Percentiles rank a stretch among this genome's conserved stretches.
Conservation (phyloP, 2,113 vertebrate genomes). For the Xiphorhynchus elegans region DNA sequence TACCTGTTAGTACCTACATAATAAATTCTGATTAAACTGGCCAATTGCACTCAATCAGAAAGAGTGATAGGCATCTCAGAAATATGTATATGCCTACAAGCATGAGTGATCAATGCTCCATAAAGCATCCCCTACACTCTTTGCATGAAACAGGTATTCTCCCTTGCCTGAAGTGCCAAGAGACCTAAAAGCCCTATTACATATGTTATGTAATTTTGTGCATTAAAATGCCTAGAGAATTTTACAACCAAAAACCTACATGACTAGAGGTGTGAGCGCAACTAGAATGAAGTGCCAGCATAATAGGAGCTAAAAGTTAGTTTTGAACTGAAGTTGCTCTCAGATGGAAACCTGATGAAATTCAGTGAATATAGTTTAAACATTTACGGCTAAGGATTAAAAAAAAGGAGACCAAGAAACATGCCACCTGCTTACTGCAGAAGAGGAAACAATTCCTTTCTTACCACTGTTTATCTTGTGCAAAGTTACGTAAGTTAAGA, state of each 20-base stretch:
- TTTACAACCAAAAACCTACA: background rate
- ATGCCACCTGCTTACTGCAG: background rate
- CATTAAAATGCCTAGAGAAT: background rate
- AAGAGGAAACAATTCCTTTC: background rate
- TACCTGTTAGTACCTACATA: background rate
- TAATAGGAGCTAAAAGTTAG: background rate
- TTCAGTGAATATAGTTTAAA: background rate
- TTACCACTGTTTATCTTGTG: background rate
- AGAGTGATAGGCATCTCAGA: background rate
- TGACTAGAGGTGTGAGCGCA: background rate
- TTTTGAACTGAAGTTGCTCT: background rate
- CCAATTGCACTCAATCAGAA: background rate
- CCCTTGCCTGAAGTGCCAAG: background rate
- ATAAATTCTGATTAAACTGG: background rate
- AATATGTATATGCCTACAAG: background rate
- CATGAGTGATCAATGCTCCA: background rate
- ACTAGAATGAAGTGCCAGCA: background rate
- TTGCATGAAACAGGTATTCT: background rate
- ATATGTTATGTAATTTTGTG: background rate
- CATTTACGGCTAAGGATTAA: background rate
- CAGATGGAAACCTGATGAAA: background rate
- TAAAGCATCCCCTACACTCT: background rate
- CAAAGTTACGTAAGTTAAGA: background rate
- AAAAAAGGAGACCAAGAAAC: background rate
- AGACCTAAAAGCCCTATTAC: background rate